Evolutionary conservation across 2,888 invertebrate species (phyloP).

Genomic region (Stramonita haemastoma): DNA sequence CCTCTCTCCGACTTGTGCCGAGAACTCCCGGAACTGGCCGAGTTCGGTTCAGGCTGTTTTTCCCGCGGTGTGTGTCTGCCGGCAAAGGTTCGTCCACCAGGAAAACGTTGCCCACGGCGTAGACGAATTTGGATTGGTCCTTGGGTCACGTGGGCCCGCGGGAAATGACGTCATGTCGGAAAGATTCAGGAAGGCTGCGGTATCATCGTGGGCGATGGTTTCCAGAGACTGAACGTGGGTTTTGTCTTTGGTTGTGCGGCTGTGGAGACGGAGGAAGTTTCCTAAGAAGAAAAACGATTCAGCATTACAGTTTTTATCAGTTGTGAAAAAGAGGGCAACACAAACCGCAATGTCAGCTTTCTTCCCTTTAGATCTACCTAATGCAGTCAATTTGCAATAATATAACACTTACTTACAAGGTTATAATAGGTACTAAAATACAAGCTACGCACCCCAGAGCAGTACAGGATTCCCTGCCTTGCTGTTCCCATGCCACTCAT

Average conservation of each 20-base stretch:
- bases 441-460: too few relatives aligned
- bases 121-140: conserved; percentile 48
- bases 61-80: neutral
- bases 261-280: conserved; percentile 62
- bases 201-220: conserved; percentile 55
- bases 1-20: neutral
- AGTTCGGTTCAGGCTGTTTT: neutral
- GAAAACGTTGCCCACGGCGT: conserved; percentile 61
- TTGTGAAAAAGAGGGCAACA: too few relatives aligned
- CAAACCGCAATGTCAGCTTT: too few relatives aligned
- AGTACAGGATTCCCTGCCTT: too few relatives aligned
- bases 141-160: conserved; percentile 44
- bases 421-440: too few relatives aligned
- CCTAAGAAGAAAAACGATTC: conserved; percentile 54
- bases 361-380: too few relatives aligned
- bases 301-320: too few relatives aligned
- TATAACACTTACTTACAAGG: too few relatives aligned
- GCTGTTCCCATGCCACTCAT: too few relatives aligned
- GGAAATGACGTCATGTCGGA: conserved; percentile 60
- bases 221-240: conserved; percentile 57
- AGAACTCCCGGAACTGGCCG: neutral
- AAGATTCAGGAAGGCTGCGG: conserved; percentile 65
- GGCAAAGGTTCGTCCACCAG: conserved; percentile 49
- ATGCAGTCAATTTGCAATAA: too few relatives aligned
- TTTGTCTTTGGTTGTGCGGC: conserved; percentile 66